Conservation (phyloP, 2,888 invertebrate genomes). For the Nasonia oneida region DNA sequence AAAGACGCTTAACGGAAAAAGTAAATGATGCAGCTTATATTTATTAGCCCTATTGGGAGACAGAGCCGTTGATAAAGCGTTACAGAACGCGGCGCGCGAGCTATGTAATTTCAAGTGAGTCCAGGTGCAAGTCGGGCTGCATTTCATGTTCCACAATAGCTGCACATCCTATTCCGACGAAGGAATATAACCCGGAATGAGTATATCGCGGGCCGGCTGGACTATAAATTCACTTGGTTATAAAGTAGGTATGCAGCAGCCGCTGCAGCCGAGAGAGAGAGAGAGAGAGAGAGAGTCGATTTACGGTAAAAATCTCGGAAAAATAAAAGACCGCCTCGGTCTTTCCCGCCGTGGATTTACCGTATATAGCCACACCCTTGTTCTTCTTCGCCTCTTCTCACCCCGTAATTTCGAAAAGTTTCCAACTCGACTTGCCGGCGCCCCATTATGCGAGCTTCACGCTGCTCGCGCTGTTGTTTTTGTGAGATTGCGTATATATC, state of each 20-base stretch:
- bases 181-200: conserved; percentile 21
- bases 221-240: conserved; percentile 9
- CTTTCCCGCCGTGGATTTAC: conserved; percentile 1
- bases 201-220: background rate
- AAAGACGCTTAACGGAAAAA: background rate
- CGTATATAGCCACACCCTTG: conserved; percentile 6
- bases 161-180: background rate
- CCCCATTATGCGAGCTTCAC: background rate
- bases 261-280: background rate
- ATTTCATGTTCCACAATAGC: conserved; percentile 11
- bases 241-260: background rate
- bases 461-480: background rate
- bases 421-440: background rate
- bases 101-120: background rate
- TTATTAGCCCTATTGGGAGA: background rate
- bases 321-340: background rate
- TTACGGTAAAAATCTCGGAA: conserved; percentile 21
- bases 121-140: conserved; percentile 15
- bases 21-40: background rate
- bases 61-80: background rate
- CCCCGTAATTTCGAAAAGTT: conserved; percentile 11
- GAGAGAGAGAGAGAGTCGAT: background rate
- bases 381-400: background rate
- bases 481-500: background rate
- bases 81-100: background rate